Evolutionary conservation across 1,140 invertebrate species (phyloP).

Genomic region (Drosophila auraria): DNA sequence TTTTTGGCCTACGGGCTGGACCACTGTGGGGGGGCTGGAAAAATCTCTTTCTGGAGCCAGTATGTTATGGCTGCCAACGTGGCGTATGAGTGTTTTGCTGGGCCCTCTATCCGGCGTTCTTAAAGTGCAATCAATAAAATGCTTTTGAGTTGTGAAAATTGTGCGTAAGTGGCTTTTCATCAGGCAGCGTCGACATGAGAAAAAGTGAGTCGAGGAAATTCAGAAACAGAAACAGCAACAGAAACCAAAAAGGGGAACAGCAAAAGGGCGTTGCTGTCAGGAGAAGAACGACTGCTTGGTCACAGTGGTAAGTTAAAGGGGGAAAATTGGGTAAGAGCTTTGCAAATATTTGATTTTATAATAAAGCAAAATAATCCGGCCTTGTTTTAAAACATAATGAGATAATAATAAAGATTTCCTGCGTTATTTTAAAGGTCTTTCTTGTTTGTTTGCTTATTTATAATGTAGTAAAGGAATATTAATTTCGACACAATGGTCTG

Average conservation of each 20-base stretch:
- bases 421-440: no score
- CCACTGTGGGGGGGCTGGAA: slow-evolving; percentile 4
- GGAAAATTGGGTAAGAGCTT: not conserved
- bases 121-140: slow-evolving; percentile 80
- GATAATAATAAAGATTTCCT: no score
- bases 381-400: not conserved
- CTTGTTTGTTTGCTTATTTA: no score
- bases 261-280: slow-evolving; percentile 62
- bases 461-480: no score
- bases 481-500: no score
- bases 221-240: slow-evolving; percentile 30
- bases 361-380: not conserved
- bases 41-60: slow-evolving; percentile 21
- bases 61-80: slow-evolving; percentile 48
- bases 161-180: slow-evolving; percentile 77
- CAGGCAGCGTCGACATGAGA: slow-evolving; percentile 35
- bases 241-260: slow-evolving; percentile 47
- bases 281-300: slow-evolving; percentile 14
- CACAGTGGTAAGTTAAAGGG: slow-evolving; percentile 26
- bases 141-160: slow-evolving; percentile 78
- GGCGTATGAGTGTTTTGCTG: slow-evolving; percentile 72
- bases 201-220: slow-evolving; percentile 11
- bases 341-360: slow-evolving; percentile 15
- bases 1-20: no score
- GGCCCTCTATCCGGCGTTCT: slow-evolving; percentile 48